Conservation (phyloP, 2,888 invertebrate genomes). For the Pheosia gnoma region DNA sequence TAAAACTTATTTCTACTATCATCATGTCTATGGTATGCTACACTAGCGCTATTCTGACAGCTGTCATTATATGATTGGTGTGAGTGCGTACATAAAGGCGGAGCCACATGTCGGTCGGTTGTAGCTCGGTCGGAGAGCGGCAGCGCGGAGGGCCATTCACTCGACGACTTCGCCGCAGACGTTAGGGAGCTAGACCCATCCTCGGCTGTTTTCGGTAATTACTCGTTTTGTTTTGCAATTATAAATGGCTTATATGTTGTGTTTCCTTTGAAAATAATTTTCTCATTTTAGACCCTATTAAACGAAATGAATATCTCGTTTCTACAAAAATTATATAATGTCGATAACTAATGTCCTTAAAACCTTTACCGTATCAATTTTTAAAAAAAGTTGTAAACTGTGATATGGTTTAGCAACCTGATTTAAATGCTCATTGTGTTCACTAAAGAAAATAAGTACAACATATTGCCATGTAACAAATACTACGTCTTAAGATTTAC, state of each 20-base stretch:
- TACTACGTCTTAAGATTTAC: slow-evolving; percentile 16
- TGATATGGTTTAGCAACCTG: too few species aligned
- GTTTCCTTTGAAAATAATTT: too few species aligned
- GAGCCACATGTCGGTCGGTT: slow-evolving; percentile 20
- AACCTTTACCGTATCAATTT: too few species aligned
- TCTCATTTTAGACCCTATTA: too few species aligned
- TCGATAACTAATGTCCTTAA: too few species aligned
- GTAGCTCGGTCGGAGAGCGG: slow-evolving; percentile 79
- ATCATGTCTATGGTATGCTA: too few species aligned
- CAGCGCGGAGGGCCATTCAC: slow-evolving; percentile 67
- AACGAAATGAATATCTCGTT: too few species aligned
- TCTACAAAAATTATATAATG: too few species aligned
- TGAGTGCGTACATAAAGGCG: slow-evolving; percentile 4
- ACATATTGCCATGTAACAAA: slow-evolving; percentile 17
- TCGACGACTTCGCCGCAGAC: slow-evolving; percentile 78
- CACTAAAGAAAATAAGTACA: slow-evolving; percentile 2
- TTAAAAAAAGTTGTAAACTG: too few species aligned
- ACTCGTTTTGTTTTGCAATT: slow-evolving; percentile 50
- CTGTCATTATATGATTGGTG: neutral
- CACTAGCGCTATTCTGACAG: slow-evolving; percentile 1
- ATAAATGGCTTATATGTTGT: slow-evolving; percentile 42
- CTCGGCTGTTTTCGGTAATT: slow-evolving; percentile 80
- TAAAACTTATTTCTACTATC: too few species aligned
- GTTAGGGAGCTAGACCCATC: slow-evolving; percentile 79
- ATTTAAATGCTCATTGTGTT: too few species aligned